phyloP scores from a whole-genome alignment of 2,888 invertebrate species.

The Artemia sp. region DNA sequence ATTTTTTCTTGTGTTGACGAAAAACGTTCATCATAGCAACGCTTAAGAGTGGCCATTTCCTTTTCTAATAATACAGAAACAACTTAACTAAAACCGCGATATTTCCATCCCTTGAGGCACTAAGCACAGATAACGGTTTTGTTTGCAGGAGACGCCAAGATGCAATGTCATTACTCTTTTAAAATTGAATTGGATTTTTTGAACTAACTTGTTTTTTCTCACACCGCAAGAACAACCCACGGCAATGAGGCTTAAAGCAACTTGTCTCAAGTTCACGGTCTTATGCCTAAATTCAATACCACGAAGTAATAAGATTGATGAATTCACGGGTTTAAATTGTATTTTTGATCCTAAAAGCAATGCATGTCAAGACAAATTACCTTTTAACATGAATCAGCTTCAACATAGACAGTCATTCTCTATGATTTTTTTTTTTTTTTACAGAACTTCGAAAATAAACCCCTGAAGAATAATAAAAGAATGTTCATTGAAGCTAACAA shows the following conservation, averaged over 20 bases:
- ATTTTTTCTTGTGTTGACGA: no score
- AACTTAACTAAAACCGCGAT: not conserved
- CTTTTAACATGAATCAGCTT: no score
- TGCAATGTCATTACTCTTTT: conserved; percentile 12
- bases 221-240: not conserved
- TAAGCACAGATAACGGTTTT: not conserved
- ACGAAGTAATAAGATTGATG: not conserved
- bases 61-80: no score
- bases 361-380: no score
- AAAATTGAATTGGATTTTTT: not conserved
- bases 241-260: not conserved
- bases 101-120: conserved; percentile 3
- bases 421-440: no score
- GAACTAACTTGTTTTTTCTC: conserved; percentile 1
- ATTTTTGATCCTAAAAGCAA: not conserved
- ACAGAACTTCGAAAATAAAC: no score
- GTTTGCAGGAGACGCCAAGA: not conserved
- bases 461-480: no score
- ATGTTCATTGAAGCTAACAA: no score
- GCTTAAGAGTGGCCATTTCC: no score
- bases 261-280: conserved; percentile 1
- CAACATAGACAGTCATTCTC: no score
- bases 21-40: no score
- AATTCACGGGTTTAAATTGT: not conserved
- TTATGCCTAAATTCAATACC: not conserved